Evolutionary conservation across 1,140 invertebrate genomes (phyloP).

Genomic region (Anoplolepis gracilipes): DNA sequence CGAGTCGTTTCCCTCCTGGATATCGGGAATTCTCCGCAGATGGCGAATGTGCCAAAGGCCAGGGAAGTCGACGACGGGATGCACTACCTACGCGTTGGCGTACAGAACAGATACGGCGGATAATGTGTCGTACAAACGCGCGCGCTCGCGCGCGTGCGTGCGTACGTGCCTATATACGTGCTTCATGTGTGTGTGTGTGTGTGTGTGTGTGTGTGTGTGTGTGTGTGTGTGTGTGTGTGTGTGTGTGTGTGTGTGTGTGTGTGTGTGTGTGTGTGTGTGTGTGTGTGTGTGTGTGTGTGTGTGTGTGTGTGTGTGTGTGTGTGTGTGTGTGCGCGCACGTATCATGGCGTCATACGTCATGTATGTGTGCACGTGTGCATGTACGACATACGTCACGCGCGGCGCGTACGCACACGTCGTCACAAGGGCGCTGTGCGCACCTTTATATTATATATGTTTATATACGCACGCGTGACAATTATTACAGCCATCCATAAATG

Average conservation of each 20-base stretch:
- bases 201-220: neutral
- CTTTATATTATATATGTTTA: no score
- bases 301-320: no score
- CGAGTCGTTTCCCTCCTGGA: neutral
- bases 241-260: neutral
- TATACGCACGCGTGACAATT: neutral
- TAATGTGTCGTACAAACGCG: slow-evolving; percentile 45
- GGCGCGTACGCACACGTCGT: slow-evolving; percentile 8
- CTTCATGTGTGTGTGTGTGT: no score
- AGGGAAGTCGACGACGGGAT: neutral
- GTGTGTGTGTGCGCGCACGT: neutral
- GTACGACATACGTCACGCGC: slow-evolving; percentile 50
- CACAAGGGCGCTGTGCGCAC: neutral
- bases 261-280: no score
- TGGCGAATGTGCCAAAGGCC: neutral
- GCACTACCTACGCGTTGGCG: slow-evolving; percentile 35
- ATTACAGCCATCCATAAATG: neutral
- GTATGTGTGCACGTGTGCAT: neutral
- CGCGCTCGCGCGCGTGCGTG: slow-evolving; percentile 14
- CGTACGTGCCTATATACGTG: no score
- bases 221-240: no score
- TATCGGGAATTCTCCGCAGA: neutral
- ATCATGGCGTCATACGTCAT: slow-evolving; percentile 6
- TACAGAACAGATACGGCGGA: slow-evolving; percentile 1
- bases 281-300: no score